Conservation (phyloP, 2,888 invertebrate species). For the Deladenus siricidicola region DNA sequence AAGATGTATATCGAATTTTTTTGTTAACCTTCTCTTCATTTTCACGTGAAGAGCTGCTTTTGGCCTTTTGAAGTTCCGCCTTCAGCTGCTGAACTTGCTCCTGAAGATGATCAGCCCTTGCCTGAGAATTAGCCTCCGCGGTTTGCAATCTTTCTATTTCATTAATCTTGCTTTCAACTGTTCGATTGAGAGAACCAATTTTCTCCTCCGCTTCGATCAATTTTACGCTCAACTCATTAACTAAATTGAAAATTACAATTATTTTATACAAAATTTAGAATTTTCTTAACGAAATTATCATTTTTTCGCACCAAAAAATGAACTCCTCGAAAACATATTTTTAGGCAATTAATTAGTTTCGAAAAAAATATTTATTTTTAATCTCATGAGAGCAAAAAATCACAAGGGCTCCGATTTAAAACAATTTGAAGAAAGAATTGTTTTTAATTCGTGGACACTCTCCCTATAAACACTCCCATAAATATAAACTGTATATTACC, state of each 20-base stretch:
- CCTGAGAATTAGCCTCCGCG: background rate
- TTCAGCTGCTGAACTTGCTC: slow-evolving; percentile 1
- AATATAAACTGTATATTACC: background rate
- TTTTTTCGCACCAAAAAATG: background rate
- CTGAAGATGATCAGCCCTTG: slow-evolving; percentile 1
- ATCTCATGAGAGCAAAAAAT: too few relatives aligned
- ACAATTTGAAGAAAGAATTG: too few relatives aligned
- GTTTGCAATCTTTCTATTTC: slow-evolving; percentile 14
- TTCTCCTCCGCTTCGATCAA: slow-evolving; percentile 15
- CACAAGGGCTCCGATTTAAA: too few relatives aligned
- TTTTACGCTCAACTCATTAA: slow-evolving; percentile 4
- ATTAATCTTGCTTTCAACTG: slow-evolving; percentile 1
- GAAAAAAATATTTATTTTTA: too few relatives aligned
- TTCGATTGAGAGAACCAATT: background rate
- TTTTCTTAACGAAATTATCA: background rate
- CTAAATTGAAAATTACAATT: slow-evolving; percentile 3
- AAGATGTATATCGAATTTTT: background rate
- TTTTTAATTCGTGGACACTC: too few relatives aligned
- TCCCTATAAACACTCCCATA: too few relatives aligned
- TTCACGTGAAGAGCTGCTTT: background rate
- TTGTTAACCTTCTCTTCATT: background rate
- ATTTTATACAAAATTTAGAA: background rate
- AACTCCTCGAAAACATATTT: too few relatives aligned
- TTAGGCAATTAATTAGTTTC: too few relatives aligned
- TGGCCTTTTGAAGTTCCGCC: slow-evolving; percentile 7